Conservation (phyloP, 2,113 vertebrate species). For the Vanacampus margaritifer region DNA sequence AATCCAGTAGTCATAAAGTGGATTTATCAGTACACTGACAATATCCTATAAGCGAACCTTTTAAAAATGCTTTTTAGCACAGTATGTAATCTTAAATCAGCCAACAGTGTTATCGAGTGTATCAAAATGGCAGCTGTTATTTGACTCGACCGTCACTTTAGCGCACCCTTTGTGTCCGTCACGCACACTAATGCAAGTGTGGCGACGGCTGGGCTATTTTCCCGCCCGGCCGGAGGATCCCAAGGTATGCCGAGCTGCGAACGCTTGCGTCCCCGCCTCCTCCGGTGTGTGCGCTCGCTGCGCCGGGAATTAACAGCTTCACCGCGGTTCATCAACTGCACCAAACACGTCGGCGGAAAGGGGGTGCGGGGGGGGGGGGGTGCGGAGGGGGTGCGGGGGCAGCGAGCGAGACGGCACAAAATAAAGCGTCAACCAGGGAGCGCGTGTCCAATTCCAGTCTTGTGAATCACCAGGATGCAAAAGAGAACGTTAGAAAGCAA, state of each 20-base stretch:
- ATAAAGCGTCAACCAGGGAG: conserved; percentile 43
- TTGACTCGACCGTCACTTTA: conserved; percentile 32
- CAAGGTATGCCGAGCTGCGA: conserved; percentile 51
- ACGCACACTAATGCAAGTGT: conserved; percentile 28
- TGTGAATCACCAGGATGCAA: conserved; percentile 26
- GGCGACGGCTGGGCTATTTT: conserved; percentile 55
- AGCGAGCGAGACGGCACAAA: conserved; percentile 21
- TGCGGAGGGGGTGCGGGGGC: background rate
- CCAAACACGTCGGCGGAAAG: conserved; percentile 41
- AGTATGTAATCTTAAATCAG: conserved; percentile 25
- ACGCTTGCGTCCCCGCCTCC: conserved; percentile 47
- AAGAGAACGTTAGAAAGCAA: conserved; percentile 38
- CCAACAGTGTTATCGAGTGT: no score
- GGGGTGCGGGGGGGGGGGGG: conserved; percentile 1
- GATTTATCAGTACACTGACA: no score
- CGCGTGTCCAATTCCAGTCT: conserved; percentile 30
- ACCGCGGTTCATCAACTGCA: conserved; percentile 54
- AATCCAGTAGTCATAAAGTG: no score
- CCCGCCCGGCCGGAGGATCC: conserved; percentile 61
- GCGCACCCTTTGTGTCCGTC: conserved; percentile 1
- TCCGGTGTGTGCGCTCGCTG: conserved; percentile 47
- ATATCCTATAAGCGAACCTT: no score
- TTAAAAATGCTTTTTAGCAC: no score
- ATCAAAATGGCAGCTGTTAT: no score
- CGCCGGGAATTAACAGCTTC: conserved; percentile 63